Percentiles rank a stretch among this genome's conserved stretches.
phyloP scores from a whole-genome alignment of 2,888 invertebrate species.

The Corythucha ciliata region DNA sequence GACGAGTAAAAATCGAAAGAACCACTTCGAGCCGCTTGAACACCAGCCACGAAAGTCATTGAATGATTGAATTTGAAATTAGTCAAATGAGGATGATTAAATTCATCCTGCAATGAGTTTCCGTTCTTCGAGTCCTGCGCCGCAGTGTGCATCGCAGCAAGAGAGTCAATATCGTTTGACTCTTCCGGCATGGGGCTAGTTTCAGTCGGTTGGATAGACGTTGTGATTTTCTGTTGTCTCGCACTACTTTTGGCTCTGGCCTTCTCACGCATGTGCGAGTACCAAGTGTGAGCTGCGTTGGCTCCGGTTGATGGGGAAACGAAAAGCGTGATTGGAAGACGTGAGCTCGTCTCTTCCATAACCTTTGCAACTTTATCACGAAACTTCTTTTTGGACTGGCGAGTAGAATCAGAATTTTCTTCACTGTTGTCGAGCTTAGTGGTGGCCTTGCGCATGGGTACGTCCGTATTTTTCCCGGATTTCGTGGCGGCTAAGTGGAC shows the following conservation, averaged over 20 bases:
- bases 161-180: slow-evolving; percentile 22
- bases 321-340: background rate
- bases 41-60: too few species aligned
- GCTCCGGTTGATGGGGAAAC: slow-evolving; percentile 12
- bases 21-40: too few species aligned
- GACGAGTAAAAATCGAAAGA: too few species aligned
- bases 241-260: slow-evolving; percentile 18
- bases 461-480: slow-evolving; percentile 10
- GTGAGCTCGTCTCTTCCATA: background rate
- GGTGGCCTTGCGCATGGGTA: background rate
- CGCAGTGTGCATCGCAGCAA: slow-evolving; percentile 9
- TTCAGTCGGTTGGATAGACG: slow-evolving; percentile 10
- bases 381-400: too few species aligned
- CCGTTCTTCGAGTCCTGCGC: too few species aligned
- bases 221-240: slow-evolving; percentile 20
- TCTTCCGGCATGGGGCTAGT: slow-evolving; percentile 9
- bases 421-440: slow-evolving; percentile 8
- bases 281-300: slow-evolving; percentile 21
- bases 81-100: too few species aligned
- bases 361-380: too few species aligned
- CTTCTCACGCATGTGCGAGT: slow-evolving; percentile 21
- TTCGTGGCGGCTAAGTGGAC: slow-evolving; percentile 18
- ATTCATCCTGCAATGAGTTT: too few species aligned
- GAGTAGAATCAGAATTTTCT: background rate
- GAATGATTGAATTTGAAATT: too few species aligned